These are phyloP conservation scores for Pseudomyrmex dendroicus DNA, from an alignment of 1,140 invertebrate species.

Conservation along the genomic window DNA sequence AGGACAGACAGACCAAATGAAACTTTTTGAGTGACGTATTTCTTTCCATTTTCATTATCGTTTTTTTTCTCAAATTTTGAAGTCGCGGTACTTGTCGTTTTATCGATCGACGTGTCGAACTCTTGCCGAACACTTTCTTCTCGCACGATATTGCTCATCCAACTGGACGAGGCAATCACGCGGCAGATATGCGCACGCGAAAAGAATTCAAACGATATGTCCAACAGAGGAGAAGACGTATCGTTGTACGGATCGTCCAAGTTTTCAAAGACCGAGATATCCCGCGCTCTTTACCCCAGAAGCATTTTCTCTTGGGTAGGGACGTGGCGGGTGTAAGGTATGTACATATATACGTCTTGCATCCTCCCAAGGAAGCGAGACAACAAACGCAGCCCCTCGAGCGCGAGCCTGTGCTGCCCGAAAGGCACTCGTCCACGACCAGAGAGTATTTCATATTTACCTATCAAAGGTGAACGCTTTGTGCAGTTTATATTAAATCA, in stretches of 20 bases:
- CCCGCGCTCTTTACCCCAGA: slow-evolving; percentile 25
- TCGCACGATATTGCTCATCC: not conserved
- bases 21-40: not conserved
- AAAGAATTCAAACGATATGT: slow-evolving; percentile 55
- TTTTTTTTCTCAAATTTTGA: not conserved
- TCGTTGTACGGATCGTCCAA: slow-evolving; percentile 44
- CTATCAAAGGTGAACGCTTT: slow-evolving; percentile 80
- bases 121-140: not conserved
- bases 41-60: not conserved
- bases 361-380: slow-evolving; percentile 53
- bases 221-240: slow-evolving; percentile 27
- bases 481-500: slow-evolving; percentile 82
- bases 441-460: slow-evolving; percentile 81
- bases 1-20: slow-evolving; percentile 11
- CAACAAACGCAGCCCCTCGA: slow-evolving; percentile 62
- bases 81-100: too few relatives aligned
- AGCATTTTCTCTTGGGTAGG: slow-evolving; percentile 52
- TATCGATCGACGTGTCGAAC: too few relatives aligned
- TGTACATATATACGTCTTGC: slow-evolving; percentile 41
- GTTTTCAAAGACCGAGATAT: slow-evolving; percentile 57
- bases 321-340: not conserved
- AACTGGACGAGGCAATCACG: slow-evolving; percentile 14
- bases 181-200: slow-evolving; percentile 3
- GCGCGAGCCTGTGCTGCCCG: slow-evolving; percentile 59
- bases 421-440: slow-evolving; percentile 70